A percentile compares a stretch with the other conserved stretches of the same genome.
phyloP scores from a whole-genome alignment of 2,113 vertebrate species.

The Micromys minutus region DNA sequence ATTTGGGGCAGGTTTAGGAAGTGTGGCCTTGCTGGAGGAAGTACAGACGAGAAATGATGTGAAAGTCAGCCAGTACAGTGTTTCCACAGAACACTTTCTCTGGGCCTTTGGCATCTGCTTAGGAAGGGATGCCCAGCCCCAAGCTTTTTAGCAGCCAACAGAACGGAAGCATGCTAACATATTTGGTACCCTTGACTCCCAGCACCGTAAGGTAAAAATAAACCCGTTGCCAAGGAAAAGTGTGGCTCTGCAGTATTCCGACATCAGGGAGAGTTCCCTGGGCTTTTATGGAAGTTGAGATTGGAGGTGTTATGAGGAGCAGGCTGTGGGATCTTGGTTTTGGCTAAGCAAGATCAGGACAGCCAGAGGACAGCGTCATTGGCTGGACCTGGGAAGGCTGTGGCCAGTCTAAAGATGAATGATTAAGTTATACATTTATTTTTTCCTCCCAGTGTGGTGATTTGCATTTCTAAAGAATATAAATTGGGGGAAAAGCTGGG shows the following conservation, averaged over 20 bases:
- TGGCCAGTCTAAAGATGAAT: no score
- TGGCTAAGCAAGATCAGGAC: no score
- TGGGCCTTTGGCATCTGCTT: not conserved
- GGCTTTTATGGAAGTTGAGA: not conserved
- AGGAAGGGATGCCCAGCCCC: not conserved
- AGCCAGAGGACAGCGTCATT: no score
- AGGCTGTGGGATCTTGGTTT: not conserved
- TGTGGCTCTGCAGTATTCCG: not conserved
- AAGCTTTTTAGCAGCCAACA: not conserved
- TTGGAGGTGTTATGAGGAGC: not conserved
- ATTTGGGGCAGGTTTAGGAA: not conserved
- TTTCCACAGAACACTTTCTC: not conserved
- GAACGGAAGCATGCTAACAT: not conserved
- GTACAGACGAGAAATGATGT: not conserved
- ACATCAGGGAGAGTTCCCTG: not conserved
- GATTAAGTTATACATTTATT: not conserved
- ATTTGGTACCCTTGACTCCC: not conserved
- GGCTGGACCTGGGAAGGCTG: no score
- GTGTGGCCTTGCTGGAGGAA: not conserved
- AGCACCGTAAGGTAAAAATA: constrained; percentile 60
- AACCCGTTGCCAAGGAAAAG: constrained; percentile 61
- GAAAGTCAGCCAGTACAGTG: not conserved
- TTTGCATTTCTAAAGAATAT: not conserved
- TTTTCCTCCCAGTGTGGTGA: not conserved
- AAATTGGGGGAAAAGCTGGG: not conserved